phyloP scores from a whole-genome alignment of 2,113 vertebrate species.

The Brachypodius melanocephalos region DNA sequence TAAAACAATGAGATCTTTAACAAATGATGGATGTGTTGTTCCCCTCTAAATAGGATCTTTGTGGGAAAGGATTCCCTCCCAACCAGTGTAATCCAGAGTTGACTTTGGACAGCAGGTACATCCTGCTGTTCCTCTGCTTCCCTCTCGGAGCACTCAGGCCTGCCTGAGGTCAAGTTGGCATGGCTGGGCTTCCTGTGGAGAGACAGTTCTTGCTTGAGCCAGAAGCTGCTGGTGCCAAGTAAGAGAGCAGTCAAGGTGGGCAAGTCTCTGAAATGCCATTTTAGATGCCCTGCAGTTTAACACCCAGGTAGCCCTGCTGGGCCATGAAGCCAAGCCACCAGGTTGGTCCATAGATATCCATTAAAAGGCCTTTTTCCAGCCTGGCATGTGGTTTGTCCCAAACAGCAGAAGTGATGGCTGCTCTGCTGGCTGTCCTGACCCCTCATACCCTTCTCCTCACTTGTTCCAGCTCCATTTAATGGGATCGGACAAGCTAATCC shows the following conservation, averaged over 20 bases:
- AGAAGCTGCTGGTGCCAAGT: neutral
- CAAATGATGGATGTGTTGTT: neutral
- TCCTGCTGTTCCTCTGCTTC: neutral
- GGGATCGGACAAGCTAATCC: neutral
- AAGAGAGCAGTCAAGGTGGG: rapidly evolving
- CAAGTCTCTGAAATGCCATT: neutral
- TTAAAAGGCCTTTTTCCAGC: neutral
- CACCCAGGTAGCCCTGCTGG: neutral
- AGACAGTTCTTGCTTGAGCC: neutral
- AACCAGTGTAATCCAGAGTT: neutral
- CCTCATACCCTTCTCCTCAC: neutral
- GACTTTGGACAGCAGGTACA: neutral
- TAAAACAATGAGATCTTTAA: neutral
- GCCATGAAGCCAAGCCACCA: rapidly evolving
- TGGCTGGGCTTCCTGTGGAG: neutral
- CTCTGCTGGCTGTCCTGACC: neutral
- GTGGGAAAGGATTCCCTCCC: neutral
- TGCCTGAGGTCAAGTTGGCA: neutral
- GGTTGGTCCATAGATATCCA: neutral
- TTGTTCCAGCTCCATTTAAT: conserved; percentile 21
- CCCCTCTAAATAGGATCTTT: neutral
- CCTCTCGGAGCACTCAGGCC: rapidly evolving
- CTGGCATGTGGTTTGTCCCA: neutral
- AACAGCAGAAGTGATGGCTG: neutral
- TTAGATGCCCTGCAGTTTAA: neutral